A percentile compares a stretch with the other conserved stretches of the same genome.
Conservation (phyloP, 2,797 vertebrate genomes). For the Bradypodion pumilum region DNA sequence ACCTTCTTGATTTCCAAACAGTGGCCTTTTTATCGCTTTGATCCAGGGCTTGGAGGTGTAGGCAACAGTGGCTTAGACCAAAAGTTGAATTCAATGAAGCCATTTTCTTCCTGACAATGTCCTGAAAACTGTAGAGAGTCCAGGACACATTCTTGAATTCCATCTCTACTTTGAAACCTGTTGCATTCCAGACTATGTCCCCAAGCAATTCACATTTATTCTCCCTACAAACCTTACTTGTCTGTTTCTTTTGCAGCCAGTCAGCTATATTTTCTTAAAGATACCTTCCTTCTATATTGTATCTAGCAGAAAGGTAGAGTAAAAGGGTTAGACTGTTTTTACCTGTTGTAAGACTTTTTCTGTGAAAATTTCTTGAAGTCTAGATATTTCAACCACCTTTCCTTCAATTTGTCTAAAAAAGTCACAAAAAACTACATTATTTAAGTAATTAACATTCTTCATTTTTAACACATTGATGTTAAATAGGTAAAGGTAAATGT, state of each 20-base stretch:
- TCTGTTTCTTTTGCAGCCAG: not conserved
- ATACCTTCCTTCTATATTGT: not conserved
- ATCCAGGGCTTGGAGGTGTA: no score
- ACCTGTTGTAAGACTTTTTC: conserved; percentile 98
- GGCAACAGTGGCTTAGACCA: no score
- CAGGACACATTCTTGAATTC: no score
- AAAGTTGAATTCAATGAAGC: no score
- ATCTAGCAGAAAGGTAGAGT: not conserved
- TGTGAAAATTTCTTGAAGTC: conserved; percentile 96
- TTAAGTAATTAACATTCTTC: not conserved
- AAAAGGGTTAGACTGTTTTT: conserved; percentile 17
- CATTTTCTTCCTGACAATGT: no score
- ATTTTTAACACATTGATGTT: not conserved
- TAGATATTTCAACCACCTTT: conserved; percentile 97
- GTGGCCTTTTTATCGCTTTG: not conserved
- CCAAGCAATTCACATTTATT: not conserved
- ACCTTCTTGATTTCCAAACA: not conserved
- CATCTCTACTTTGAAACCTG: no score
- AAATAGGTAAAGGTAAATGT: no score
- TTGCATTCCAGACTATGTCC: not conserved
- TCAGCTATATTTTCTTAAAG: not conserved
- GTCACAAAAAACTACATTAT: conserved; percentile 30
- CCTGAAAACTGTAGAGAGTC: no score
- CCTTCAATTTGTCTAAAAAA: conserved; percentile 93
- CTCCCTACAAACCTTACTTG: not conserved